These are phyloP conservation scores for Orcinus orca DNA, from an alignment of 2,113 vertebrate genomes.

Conservation along the genomic window DNA sequence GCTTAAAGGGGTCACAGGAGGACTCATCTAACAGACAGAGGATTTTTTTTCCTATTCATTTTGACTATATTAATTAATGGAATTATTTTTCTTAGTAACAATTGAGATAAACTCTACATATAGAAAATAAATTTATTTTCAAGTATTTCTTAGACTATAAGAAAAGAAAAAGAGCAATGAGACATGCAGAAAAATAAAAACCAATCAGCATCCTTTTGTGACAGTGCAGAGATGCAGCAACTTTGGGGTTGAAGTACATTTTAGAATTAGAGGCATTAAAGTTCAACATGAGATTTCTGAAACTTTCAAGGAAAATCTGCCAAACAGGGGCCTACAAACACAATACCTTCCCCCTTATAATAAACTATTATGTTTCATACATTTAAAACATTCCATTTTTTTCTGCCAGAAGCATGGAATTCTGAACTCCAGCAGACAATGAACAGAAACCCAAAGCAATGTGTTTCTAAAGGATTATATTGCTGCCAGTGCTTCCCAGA, in stretches of 20 bases:
- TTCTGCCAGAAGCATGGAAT: slow-evolving; percentile 34
- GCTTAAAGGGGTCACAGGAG: neutral
- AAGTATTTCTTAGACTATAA: neutral
- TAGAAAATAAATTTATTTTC: neutral
- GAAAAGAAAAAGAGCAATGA: neutral
- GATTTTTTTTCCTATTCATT: neutral
- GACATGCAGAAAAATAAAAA: neutral
- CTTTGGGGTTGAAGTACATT: neutral
- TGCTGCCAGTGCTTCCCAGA: neutral
- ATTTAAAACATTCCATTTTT: neutral
- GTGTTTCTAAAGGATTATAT: slow-evolving; percentile 45
- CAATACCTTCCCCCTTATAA: neutral
- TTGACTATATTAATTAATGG: neutral
- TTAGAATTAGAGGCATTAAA: neutral
- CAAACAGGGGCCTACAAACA: neutral
- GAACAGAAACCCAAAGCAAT: slow-evolving; percentile 26
- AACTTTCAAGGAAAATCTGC: neutral
- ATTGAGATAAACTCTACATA: neutral
- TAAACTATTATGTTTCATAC: neutral
- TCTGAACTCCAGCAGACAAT: slow-evolving; percentile 40
- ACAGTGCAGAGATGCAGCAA: neutral
- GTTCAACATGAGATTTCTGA: neutral
- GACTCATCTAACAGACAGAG: neutral
- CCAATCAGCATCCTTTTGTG: neutral
- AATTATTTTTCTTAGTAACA: neutral